Base-by-base conservation (phyloP, 2,797 vertebrate genomes). In the Neomorphus geoffroyi region DNA sequence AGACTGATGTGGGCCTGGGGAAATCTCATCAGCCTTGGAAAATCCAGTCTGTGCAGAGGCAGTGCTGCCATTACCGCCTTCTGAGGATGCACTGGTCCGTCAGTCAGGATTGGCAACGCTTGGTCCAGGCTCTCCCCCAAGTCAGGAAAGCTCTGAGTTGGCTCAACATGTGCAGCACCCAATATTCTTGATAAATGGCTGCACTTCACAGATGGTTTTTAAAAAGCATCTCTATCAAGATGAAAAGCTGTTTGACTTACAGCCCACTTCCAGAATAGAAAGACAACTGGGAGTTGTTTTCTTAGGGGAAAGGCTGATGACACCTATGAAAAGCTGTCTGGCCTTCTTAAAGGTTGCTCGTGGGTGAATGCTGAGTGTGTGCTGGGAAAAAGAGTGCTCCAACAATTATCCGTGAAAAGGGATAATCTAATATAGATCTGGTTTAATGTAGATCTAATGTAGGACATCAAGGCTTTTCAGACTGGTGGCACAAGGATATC, bases 241-340 rank as follows among this genome's bases (percentile, higher is more conserved):
- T 46, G 72, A 85, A 71, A 78, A 92, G 61, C 90, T 79, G 57
- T 35, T 79, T 83, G 58, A 94, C 77, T 93, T 86, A 27, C 69
- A 95, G 86, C 82, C 66, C 77, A 26, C 39, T 70, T 65, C 86
- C 88, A 74, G 88, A 90, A 62, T 3, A 91, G 80, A 75, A 69
- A 88, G 88, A 66, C 51, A 78, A 73, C 66, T 16, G 61, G 66
- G 87, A 90, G 73, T 3, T 88, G 78, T 72, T 92, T 88, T 61
- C 50, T 86, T 50, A 27, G 16, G 19, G 65, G 66, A 74, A 73
- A 64, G 37, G 78, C 46, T 83, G 86, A 61, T 78, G 67, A 65
- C 57, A 56, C 57, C 79, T 57, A 21, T 24, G 51, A 37, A 69
- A 73, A 93, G 62, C 15, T 45, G 75, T 35, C 35, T 2, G 18